Evolutionary conservation across 2,113 vertebrate species (phyloP), one percentile per base, ranked within the genome.

Genomic region (Lathamus discolor): DNA sequence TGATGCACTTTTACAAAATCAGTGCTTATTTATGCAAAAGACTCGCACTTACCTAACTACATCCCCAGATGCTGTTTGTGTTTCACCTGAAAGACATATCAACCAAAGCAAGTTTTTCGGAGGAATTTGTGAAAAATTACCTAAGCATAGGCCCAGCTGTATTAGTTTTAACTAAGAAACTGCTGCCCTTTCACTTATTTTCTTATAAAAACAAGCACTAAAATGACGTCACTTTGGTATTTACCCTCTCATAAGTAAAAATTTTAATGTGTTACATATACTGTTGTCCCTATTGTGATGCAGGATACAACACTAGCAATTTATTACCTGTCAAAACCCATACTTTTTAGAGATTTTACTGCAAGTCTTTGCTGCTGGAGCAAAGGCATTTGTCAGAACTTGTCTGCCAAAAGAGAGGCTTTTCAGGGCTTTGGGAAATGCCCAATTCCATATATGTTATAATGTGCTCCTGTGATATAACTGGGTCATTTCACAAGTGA

Each of bases 381-480:
- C 51, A 79, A n/a, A 90, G 33, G 23, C 46, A 23, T 35, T 68
- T 16, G 28, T 1, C 23, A 46, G 72, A 49, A 37, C 22, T 18
- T 16, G 11, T 19, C 12, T 69, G 92, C 72, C 29, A 6, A 18
- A 37, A 16, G 1, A 3, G 6, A 5, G 17, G 1, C 43, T 9
- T 27, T 3, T 10, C 39, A 7, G 61, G 52, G 29, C 13, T 17
- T 2, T 11, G 67, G 44, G 68, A 25, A 70, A 16, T 13, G 14
- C 52, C 49, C 33, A 0, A 2, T 22, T 73, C 11, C 33, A 17
- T 5, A 0, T 0, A 2, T 7, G 78, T 3, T 24, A 2, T 25
- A 41, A 9, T 4, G 39, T 64, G 62, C 11, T 70, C 55, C 62
- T 28, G 48, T 5, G 67, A 64, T 79, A 79, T 39, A 76, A 48